Conservation (phyloP, 2,113 vertebrate species). For the Megaceryle maxima region DNA sequence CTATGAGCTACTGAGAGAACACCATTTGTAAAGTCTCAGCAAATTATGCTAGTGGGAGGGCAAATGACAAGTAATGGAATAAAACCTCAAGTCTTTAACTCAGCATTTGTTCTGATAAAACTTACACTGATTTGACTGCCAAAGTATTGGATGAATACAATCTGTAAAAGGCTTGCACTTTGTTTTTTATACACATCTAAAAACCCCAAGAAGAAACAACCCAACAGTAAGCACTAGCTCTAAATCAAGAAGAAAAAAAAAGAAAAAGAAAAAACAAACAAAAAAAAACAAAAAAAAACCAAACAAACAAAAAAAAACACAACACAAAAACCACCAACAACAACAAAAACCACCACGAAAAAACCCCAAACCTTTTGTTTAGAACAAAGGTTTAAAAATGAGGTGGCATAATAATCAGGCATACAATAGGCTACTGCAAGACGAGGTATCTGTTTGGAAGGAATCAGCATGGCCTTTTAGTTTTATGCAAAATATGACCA, state of each 20-base stretch:
- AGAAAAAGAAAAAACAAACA: not conserved
- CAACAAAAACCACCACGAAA: too few relatives aligned
- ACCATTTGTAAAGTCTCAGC: conserved; percentile 62
- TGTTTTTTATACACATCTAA: not conserved
- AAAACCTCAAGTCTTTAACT: conserved; percentile 49
- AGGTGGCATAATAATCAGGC: not conserved
- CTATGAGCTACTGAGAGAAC: conserved; percentile 65
- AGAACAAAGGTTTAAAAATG: conserved; percentile 32
- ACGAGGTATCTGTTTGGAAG: not conserved
- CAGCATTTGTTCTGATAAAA: conserved; percentile 19
- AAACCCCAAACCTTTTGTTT: not conserved
- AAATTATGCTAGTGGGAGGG: conserved; percentile 66
- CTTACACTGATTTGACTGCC: not conserved
- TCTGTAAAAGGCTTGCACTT: not conserved
- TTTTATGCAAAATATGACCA: not conserved
- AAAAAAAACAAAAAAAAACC: not conserved
- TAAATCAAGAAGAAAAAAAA: not conserved
- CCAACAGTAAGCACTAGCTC: not conserved
- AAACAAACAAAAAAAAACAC: not conserved
- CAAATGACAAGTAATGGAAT: conserved; percentile 42
- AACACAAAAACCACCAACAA: not conserved
- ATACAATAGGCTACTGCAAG: not conserved
- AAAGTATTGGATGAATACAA: not conserved
- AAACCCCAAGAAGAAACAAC: conserved; percentile 5
- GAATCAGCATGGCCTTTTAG: not conserved